Evolutionary conservation across 92 coral and sea anemone species (phyloP).

Genomic region (Phenganax marumi): DNA sequence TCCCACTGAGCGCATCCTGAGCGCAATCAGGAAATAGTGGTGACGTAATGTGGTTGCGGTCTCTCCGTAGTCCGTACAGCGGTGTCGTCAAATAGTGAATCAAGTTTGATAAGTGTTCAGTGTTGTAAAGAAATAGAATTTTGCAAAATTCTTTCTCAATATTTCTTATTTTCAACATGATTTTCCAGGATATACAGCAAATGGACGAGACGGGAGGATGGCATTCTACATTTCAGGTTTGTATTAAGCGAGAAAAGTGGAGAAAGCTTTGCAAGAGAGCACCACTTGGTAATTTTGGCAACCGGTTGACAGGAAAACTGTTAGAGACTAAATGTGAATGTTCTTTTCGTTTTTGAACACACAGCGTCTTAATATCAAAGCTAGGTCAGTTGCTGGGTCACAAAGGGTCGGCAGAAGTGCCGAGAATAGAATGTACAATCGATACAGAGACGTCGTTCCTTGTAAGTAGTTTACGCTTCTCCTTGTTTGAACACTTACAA

Average conservation of each 20-base stretch:
- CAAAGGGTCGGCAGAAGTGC: conserved; percentile 78
- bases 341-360: conserved; percentile 19
- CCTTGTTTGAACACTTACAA: conserved; percentile 28
- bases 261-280: conserved; percentile 5
- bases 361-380: conserved; percentile 73
- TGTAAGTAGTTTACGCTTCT: conserved; percentile 68
- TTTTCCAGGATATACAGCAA: conserved; percentile 79
- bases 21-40: not conserved
- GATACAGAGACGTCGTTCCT: conserved; percentile 96
- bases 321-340: conserved; percentile 5
- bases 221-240: conserved; percentile 69
- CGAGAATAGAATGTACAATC: conserved; percentile 78
- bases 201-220: conserved; percentile 71
- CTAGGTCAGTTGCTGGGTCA: conserved; percentile 79
- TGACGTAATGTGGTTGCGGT: conserved; percentile 8
- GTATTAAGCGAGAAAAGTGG: conserved; percentile 1
- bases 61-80: conserved; percentile 7
- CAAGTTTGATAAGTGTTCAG: not conserved
- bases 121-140: not conserved
- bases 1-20: no score
- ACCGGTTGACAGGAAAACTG: not conserved
- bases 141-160: not conserved
- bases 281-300: not conserved
- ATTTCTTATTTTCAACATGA: conserved; percentile 41
- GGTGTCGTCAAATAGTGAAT: not conserved